Conservation (phyloP, 2,797 vertebrate species). For the Falco novaeseelandiae region DNA sequence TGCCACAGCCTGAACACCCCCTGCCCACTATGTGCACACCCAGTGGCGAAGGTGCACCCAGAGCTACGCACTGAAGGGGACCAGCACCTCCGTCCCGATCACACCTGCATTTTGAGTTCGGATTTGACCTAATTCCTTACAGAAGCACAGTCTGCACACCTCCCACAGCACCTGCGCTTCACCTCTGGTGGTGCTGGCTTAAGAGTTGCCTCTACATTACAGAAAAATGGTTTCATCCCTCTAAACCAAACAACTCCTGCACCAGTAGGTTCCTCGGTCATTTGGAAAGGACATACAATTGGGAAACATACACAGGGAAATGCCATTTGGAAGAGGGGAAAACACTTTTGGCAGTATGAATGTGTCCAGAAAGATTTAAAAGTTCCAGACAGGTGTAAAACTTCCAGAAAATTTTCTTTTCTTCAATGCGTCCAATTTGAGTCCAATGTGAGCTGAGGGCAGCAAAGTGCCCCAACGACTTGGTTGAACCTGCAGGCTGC, state of each 20-base stretch:
- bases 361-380: not conserved
- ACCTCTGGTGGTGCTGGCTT: not conserved
- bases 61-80: accelerated
- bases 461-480: not conserved
- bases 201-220: not conserved
- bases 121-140: not conserved
- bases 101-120: not conserved
- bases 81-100: not conserved
- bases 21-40: too few relatives aligned
- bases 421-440: too few relatives aligned
- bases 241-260: not conserved
- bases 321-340: not conserved
- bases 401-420: not conserved
- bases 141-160: not conserved
- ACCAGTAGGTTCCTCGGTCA: not conserved
- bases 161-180: not conserved
- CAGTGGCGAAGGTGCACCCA: accelerated
- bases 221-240: not conserved
- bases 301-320: not conserved
- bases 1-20: not conserved
- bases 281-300: not conserved
- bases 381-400: not conserved
- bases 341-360: not conserved
- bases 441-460: not conserved
- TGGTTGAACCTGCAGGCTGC: not conserved